Evolutionary conservation across 2,113 vertebrate species (phyloP), one percentile per base, ranked within the genome.

Genomic region (Pterocles burchelli): DNA sequence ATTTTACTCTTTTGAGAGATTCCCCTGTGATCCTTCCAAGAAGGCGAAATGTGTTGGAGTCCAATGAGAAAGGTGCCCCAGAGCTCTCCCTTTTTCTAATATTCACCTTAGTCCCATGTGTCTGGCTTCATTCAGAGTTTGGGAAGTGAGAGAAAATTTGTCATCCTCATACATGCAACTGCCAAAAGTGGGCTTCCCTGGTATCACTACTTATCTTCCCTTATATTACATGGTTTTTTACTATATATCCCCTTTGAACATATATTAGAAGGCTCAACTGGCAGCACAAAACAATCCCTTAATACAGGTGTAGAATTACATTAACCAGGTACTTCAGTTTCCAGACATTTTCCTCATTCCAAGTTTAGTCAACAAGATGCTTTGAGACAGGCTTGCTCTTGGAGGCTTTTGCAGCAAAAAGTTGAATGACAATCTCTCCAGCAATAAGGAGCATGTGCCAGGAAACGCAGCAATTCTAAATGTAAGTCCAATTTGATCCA

Each of bases 1-100:
- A 28, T 24, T 68, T 65, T 0, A 38, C 29, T 61, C 3, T 0
- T 26, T 34, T 19, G n/a, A 58, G 51, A 43, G 33, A 25, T 10
- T 61, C 29, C 54, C n/a, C 13, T 33, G 10, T 8, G 61, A 71
- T 19, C 16, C 34, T 58, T 16, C 41, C 51, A 34, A 52, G 54
- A 15, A 12, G 34, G 11, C 0, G 1, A 26, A 20, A 86, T 41
- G 18, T 8, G 14, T 3, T 84, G 65, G 61, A 52, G 29, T 9
- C n/a, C 75, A 82, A 22, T 12, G 20, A 65, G 52, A 59, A 70
- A 77, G 25, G 43, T 34, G 45, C 66, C 11, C 78, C 38, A 72
- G 57, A 70, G 49, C 18, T 65, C 34, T 68, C 34, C 8, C 24
- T 79, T 43, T 54, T n/a, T 20, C 25, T 24, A 65, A 49, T 36